Evolutionary conservation across 2,113 vertebrate genomes (phyloP).

Genomic region (Marcusenius ussheri): DNA sequence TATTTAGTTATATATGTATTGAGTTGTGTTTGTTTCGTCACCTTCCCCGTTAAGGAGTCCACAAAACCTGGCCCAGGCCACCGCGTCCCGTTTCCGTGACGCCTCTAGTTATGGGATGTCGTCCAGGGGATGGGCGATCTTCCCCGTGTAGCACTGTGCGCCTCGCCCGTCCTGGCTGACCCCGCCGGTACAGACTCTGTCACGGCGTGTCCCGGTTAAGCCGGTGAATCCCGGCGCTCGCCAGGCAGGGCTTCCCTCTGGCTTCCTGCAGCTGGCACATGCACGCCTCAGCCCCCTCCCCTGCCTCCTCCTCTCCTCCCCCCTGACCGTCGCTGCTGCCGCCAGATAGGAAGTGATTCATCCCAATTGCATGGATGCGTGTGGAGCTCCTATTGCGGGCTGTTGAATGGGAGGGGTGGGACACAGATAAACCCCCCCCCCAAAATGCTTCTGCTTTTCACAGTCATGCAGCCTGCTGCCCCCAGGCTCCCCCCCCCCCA

Average conservation of each 20-base stretch:
- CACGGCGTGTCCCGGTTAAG: neutral
- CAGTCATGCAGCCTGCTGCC: no score
- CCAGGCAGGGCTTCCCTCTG: neutral
- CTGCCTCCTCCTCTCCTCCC: neutral
- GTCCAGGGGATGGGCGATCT: neutral
- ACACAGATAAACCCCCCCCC: neutral
- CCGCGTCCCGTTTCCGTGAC: neutral
- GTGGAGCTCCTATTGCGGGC: neutral
- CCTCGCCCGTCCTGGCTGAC: neutral
- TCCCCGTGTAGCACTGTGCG: neutral
- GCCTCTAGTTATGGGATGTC: neutral
- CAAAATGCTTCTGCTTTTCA: no score
- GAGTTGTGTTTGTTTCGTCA: neutral
- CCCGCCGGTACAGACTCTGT: neutral
- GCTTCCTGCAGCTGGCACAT: neutral
- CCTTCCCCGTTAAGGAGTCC: neutral
- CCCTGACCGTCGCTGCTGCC: neutral
- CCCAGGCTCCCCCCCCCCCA: no score
- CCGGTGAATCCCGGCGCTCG: neutral
- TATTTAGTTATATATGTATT: neutral
- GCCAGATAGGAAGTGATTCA: neutral
- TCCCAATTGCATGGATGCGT: neutral
- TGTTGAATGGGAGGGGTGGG: neutral
- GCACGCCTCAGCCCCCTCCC: neutral
- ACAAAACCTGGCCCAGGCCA: no score